Conservation (phyloP, 2,888 invertebrate species). For the Sphinx pinastri region DNA sequence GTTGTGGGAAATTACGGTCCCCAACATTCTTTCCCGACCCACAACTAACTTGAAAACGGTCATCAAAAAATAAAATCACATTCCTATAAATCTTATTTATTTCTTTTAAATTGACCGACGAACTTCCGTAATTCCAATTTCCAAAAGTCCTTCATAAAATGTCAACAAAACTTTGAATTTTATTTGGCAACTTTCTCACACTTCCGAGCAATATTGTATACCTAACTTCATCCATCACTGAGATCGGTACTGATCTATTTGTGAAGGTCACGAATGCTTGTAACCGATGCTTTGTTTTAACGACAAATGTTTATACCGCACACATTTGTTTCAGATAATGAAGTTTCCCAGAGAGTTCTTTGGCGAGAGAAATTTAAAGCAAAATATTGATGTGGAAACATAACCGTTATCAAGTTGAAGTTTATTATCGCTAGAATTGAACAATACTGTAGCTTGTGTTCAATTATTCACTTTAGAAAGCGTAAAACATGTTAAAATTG, state of each 20-base stretch:
- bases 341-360: conserved; percentile 52
- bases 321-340: conserved; percentile 51
- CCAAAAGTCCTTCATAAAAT: too few relatives aligned
- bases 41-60: not conserved
- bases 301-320: not conserved
- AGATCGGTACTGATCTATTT: not conserved
- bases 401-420: conserved; percentile 22
- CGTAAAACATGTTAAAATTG: conserved; percentile 2
- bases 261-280: not conserved
- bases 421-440: not conserved
- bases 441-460: too few relatives aligned
- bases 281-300: conserved; percentile 8
- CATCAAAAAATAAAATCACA: not conserved
- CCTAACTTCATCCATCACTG: not conserved
- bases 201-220: not conserved
- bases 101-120: not conserved
- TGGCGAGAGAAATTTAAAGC: conserved; percentile 55
- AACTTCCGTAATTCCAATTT: not conserved
- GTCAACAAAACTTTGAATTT: conserved; percentile 3
- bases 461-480: not conserved
- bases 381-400: conserved; percentile 50
- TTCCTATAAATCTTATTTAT: not conserved
- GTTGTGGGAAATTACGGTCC: too few relatives aligned
- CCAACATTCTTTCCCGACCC: not conserved
- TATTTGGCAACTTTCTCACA: not conserved